Evolutionary conservation across 2,888 invertebrate genomes (phyloP).

Genomic region (Scrobipalpa costella): DNA sequence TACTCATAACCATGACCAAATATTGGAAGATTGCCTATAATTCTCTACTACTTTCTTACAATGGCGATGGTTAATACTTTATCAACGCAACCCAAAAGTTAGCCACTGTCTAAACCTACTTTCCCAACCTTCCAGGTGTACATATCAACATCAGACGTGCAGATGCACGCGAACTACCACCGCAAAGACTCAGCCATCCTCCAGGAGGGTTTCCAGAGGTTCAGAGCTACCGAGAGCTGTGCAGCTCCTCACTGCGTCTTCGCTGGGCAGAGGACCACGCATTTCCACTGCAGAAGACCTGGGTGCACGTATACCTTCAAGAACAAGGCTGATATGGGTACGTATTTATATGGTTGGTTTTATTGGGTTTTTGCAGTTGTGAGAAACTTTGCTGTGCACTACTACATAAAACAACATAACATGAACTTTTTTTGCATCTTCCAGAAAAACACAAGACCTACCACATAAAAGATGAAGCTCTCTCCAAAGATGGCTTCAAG

Average conservation of each 20-base stretch:
- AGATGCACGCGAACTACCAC: slow-evolving; percentile 99
- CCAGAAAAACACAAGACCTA: slow-evolving; percentile 99
- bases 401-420: too few species aligned
- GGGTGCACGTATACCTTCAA: slow-evolving; percentile 98
- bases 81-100: too few species aligned
- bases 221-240: slow-evolving; percentile 97
- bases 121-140: slow-evolving; percentile 84
- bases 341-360: slow-evolving; percentile 60
- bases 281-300: slow-evolving; percentile 96
- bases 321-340: slow-evolving; percentile 99
- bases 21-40: too few species aligned
- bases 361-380: too few species aligned
- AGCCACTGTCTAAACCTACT: not conserved
- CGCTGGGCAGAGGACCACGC: slow-evolving; percentile 96
- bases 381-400: too few species aligned
- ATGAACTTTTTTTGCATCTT: too few species aligned
- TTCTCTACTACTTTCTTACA: too few species aligned
- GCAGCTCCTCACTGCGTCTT: slow-evolving; percentile 95
- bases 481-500: slow-evolving; percentile 97
- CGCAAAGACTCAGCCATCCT: slow-evolving; percentile 98
- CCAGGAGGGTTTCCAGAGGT: slow-evolving; percentile 98
- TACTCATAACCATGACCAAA: too few species aligned
- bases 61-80: too few species aligned
- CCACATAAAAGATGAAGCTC: slow-evolving; percentile 97
- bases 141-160: slow-evolving; percentile 99